Conservation (phyloP, 2,797 vertebrate species). For the Phrynocephalus guinanensis region DNA sequence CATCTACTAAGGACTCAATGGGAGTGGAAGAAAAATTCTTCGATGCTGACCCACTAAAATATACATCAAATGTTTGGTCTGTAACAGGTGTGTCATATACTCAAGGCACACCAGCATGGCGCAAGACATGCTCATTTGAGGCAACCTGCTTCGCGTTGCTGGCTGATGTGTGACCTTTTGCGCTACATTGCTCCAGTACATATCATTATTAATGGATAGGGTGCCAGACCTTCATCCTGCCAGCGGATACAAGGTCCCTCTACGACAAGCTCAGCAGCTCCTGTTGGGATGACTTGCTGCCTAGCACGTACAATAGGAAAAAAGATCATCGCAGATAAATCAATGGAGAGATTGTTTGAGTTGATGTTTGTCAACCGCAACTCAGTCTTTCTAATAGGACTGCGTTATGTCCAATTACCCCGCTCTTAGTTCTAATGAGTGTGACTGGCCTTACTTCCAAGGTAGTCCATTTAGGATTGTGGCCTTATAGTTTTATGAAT, state of each 20-base stretch:
- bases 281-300: background rate
- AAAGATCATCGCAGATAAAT: background rate
- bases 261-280: background rate
- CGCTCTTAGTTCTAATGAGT: too few relatives aligned
- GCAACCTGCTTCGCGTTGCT: background rate
- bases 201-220: constrained; percentile 32
- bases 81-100: background rate
- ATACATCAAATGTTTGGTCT: constrained; percentile 32
- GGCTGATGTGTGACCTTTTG: background rate
- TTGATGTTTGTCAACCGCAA: background rate
- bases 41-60: constrained; percentile 27
- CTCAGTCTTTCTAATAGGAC: background rate
- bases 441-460: background rate
- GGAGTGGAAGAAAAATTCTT: background rate
- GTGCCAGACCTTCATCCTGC: background rate
- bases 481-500: background rate
- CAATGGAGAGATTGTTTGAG: background rate
- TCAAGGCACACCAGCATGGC: background rate
- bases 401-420: background rate
- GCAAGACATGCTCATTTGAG: background rate
- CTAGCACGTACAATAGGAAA: background rate
- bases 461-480: background rate
- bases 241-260: background rate
- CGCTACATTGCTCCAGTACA: too few relatives aligned
- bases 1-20: background rate